Conservation (phyloP, 2,113 vertebrate species). For the Cacatua alba region DNA sequence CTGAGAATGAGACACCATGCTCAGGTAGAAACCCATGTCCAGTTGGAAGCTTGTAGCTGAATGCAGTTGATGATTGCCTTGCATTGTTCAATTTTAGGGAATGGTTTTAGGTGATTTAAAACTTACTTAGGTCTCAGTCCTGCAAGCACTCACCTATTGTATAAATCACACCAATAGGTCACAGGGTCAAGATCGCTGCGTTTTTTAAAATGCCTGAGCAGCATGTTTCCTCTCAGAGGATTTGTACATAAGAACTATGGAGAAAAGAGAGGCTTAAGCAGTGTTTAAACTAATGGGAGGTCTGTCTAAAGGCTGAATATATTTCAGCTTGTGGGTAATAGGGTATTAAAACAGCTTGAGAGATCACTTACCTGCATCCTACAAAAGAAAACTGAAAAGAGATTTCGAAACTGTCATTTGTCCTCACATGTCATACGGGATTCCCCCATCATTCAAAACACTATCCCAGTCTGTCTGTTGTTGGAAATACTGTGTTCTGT, state of each 20-base stretch:
- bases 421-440: background rate
- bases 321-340: background rate
- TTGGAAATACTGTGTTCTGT: background rate
- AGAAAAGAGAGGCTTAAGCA: background rate
- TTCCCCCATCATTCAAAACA: background rate
- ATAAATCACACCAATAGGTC: background rate
- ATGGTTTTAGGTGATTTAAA: background rate
- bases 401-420: background rate
- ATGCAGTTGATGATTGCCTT: background rate
- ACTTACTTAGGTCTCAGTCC: background rate
- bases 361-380: conserved; percentile 4
- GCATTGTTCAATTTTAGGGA: background rate
- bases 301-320: background rate
- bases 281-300: background rate
- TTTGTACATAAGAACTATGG: background rate
- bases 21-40: rapidly evolving
- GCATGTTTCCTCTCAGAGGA: background rate
- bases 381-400: conserved; percentile 38
- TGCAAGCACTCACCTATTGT: background rate
- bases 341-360: conserved; percentile 16
- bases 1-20: background rate
- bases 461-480: background rate
- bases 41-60: background rate
- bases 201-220: background rate
- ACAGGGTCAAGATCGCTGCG: background rate